Percentiles rank a stretch among this genome's conserved stretches.
Evolutionary conservation across 2,888 invertebrate genomes (phyloP).

Genomic region (Torymus texanus): DNA sequence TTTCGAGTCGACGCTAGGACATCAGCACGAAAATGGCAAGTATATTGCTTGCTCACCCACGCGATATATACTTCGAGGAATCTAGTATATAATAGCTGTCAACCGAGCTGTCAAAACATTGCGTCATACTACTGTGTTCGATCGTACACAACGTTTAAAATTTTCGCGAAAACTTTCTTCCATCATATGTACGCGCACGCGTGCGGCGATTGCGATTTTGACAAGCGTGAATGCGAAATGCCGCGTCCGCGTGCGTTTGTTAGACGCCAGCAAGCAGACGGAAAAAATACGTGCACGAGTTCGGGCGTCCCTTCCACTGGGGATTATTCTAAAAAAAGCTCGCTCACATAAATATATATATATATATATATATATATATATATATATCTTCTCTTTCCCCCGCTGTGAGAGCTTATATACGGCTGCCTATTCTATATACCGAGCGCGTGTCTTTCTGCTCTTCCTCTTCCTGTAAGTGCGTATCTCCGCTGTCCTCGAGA

Average conservation of each 20-base stretch:
- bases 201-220: too few relatives aligned
- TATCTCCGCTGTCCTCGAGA: too few relatives aligned
- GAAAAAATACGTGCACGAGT: not conserved
- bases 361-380: too few relatives aligned
- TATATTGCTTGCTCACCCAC: not conserved
- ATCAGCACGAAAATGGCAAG: constrained; percentile 26
- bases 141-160: too few relatives aligned
- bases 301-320: not conserved
- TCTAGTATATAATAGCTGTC: too few relatives aligned
- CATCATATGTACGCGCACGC: too few relatives aligned
- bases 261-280: constrained; percentile 4
- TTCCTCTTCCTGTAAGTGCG: constrained; percentile 17
- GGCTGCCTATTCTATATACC: not conserved
- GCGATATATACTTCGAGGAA: too few relatives aligned
- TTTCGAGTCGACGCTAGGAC: constrained; percentile 3
- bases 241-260: too few relatives aligned
- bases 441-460: not conserved
- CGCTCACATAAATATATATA: too few relatives aligned
- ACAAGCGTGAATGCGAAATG: too few relatives aligned
- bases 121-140: too few relatives aligned
- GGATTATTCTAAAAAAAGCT: constrained; percentile 32
- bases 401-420: constrained; percentile 9
- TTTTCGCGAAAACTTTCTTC: too few relatives aligned
- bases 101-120: not conserved
- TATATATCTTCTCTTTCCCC: constrained; percentile 1